Conservation (phyloP, 2,888 invertebrate species). For the Drosophila bunnanda region DNA sequence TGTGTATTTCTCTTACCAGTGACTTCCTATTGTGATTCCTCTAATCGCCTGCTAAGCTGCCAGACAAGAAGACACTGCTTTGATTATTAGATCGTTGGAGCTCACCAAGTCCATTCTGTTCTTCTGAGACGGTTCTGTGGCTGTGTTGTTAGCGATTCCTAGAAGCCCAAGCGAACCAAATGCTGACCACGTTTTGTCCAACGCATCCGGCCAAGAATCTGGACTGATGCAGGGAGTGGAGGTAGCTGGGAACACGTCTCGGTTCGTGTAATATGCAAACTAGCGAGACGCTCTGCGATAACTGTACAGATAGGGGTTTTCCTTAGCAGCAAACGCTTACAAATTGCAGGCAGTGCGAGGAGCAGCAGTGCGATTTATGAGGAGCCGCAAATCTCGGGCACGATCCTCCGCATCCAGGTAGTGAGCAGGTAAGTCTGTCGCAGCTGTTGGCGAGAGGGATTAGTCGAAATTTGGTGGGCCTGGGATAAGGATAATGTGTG, state of each 20-base stretch:
- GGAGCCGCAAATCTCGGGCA: constrained; percentile 36
- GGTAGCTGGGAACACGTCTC: constrained; percentile 65
- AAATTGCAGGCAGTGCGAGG: constrained; percentile 65
- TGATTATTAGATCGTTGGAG: constrained; percentile 38
- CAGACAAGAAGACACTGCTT: constrained; percentile 52
- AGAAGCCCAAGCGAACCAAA: constrained; percentile 51
- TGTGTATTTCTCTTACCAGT: constrained; percentile 41
- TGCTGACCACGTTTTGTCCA: constrained; percentile 69
- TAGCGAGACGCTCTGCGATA: constrained; percentile 67
- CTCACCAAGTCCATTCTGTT: constrained; percentile 19
- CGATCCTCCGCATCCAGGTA: constrained; percentile 52
- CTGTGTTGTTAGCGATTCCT: constrained; percentile 49
- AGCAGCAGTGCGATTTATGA: constrained; percentile 39
- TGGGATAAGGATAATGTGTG: constrained; percentile 4
- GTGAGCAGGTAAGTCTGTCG: constrained; percentile 11
- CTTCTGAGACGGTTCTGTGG: constrained; percentile 12
- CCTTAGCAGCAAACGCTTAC: constrained; percentile 48
- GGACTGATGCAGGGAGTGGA: constrained; percentile 24
- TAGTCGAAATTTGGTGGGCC: constrained; percentile 13
- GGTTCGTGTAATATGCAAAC: constrained; percentile 78
- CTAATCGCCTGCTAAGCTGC: constrained; percentile 70
- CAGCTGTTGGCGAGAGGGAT: constrained; percentile 41
- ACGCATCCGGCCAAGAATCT: constrained; percentile 68
- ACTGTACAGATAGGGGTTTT: constrained; percentile 76
- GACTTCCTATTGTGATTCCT: constrained; percentile 44